Percentiles rank a stretch among this genome's conserved stretches.
These are phyloP conservation scores for Sparus aurata DNA, from an alignment of 2,797 vertebrate species.

Conservation along the genomic window DNA sequence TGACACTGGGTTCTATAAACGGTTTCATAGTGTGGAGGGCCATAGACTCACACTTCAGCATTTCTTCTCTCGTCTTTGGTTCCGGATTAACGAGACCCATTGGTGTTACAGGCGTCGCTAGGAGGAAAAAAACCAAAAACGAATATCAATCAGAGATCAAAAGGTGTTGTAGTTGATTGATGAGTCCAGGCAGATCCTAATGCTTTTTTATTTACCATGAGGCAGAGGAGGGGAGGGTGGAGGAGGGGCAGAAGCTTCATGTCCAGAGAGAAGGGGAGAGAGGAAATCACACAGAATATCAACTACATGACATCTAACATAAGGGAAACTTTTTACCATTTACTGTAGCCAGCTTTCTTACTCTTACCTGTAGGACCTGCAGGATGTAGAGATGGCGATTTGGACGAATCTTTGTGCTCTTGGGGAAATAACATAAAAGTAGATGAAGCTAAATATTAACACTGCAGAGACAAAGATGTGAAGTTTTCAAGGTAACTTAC, in stretches of 20 bases:
- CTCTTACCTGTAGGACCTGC: conserved; percentile 57
- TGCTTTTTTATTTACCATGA: conserved; percentile 55
- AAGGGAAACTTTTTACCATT: neutral
- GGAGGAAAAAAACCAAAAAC: conserved; percentile 1
- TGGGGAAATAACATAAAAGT: neutral
- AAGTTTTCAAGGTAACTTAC: conserved; percentile 37
- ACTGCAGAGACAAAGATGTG: no score
- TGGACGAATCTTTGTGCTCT: conserved; percentile 19
- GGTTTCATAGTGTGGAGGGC: neutral
- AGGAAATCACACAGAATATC: neutral
- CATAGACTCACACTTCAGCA: conserved; percentile 85
- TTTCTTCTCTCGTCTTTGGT: conserved; percentile 81
- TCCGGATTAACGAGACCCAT: conserved; percentile 57
- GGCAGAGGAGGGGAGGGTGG: conserved; percentile 32
- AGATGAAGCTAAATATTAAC: neutral
- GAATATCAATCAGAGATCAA: neutral
- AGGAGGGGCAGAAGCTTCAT: conserved; percentile 62
- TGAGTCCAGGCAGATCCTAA: neutral
- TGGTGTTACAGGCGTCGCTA: conserved; percentile 51
- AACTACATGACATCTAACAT: neutral
- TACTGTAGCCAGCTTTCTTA: neutral
- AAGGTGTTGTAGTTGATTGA: neutral
- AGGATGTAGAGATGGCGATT: neutral
- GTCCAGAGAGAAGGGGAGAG: conserved; percentile 2
- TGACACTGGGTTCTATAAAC: neutral